Evolutionary conservation across 2,797 vertebrate species (phyloP).

Genomic region (Acrossocheilus fasciatus): DNA sequence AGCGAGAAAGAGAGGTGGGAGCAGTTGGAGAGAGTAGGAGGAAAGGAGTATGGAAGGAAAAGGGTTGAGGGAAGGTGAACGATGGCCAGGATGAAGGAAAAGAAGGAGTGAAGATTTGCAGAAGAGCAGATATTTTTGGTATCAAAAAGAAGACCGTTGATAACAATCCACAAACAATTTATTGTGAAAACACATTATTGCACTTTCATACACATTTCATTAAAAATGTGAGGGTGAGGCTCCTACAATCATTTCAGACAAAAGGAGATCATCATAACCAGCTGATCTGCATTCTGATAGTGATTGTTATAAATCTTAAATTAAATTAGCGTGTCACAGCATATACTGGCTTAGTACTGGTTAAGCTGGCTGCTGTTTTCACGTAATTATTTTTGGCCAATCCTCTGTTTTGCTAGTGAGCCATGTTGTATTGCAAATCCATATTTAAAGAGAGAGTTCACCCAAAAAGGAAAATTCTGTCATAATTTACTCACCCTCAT

Average conservation of each 20-base stretch:
- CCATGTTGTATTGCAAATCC: not conserved
- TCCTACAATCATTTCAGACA: not conserved
- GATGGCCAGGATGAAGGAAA: conserved; percentile 35
- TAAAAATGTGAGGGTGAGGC: not conserved
- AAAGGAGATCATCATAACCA: not conserved
- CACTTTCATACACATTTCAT: not conserved
- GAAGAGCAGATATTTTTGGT: conserved; percentile 11
- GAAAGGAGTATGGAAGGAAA: conserved; percentile 37
- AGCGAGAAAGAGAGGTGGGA: conserved; percentile 21
- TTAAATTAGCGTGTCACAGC: not conserved
- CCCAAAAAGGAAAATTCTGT: not conserved
- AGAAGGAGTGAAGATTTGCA: conserved; percentile 9
- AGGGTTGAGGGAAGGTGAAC: conserved; percentile 33
- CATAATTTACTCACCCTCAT: not conserved
- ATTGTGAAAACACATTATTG: not conserved
- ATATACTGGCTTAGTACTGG: not conserved
- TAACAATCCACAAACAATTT: not conserved
- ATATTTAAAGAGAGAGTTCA: not conserved
- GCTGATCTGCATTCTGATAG: conserved; percentile 14
- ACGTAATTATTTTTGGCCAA: not conserved
- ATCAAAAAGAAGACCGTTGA: not conserved
- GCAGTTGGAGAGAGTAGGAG: conserved; percentile 1
- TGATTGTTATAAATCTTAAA: not conserved
- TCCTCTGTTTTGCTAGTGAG: not conserved
- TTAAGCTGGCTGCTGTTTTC: not conserved